Percentiles rank a stretch among this genome's conserved stretches.
Conservation (phyloP, 2,113 vertebrate species). For the Felis chaus region DNA sequence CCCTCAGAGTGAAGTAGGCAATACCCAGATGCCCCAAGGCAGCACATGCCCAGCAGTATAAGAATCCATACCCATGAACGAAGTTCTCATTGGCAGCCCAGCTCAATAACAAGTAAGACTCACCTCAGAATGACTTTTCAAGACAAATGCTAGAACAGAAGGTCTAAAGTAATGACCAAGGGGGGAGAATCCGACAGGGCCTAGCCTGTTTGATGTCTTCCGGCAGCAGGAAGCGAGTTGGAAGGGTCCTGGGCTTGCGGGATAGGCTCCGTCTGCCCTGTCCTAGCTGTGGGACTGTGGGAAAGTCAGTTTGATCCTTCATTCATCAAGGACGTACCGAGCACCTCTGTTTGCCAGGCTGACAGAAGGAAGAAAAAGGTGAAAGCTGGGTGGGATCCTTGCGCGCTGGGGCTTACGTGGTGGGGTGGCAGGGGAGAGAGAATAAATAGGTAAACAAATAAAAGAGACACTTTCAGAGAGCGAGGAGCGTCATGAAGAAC, state of each 20-base stretch:
- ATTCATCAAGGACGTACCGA: background rate
- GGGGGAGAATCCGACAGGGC: background rate
- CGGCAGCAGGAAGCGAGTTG: background rate
- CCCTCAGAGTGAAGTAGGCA: background rate
- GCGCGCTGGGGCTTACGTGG: background rate
- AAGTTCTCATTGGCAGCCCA: background rate
- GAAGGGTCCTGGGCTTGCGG: too few species aligned
- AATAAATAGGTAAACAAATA: background rate
- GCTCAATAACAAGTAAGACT: background rate
- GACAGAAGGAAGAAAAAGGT: background rate
- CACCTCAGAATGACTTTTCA: background rate
- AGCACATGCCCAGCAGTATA: background rate
- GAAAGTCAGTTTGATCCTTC: background rate
- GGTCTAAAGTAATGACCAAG: background rate
- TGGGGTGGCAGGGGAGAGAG: background rate
- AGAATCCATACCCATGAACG: background rate
- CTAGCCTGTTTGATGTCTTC: background rate
- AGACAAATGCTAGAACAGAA: background rate
- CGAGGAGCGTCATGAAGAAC: background rate
- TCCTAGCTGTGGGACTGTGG: too few species aligned
- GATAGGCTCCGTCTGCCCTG: background rate
- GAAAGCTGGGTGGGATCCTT: background rate
- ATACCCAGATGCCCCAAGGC: too few species aligned
- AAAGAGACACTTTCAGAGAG: background rate
- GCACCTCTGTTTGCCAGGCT: background rate